Base-by-base conservation (phyloP, 2,797 vertebrate genomes). In the Gouania willdenowi region DNA sequence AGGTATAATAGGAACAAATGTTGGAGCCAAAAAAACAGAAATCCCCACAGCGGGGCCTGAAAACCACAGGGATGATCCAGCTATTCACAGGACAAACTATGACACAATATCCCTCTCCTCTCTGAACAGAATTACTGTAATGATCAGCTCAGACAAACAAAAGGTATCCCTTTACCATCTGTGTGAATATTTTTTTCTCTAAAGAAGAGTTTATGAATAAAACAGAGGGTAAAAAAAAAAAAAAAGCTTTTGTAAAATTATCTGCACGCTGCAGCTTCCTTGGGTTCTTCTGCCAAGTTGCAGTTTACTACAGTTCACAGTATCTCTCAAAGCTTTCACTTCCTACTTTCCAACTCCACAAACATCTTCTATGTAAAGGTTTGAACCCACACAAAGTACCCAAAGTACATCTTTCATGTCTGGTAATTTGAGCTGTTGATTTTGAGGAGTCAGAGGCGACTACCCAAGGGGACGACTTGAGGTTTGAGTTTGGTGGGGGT, bases 361-460 rank as follows among this genome's bases (percentile, higher is more conserved):
- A 15, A 22, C 36, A 19, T 24, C 24, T 8, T 44, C 36, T 10
- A 9, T 13, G 11, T 29, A 18, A 8, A 8, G 5, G 16, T 22
- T 35, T 42, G 36, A 8, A 23, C 10, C 13, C 16, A 2, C 26
- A 53, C 23, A 43, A 49, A 12, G 2, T 15, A 15, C 6, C 13
- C 27, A 2, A 48, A 31, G 57, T 38, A 44, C 17, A n/a, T n/a
- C n/a, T n/a, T n/a, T n/a, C n/a, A n/a, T n/a, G 0, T 42, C 11
- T 0, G 13, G 65, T 67, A 30, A 68, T 57, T 37, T 40, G 37
- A 67, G 41, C 58, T 21, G 60, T 29, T 36, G 30, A 46, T 68
- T 74, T 68, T 72, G 66, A 59, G 41, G 47, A 50, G 58, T 41
- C 33, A n/a, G 15, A 64, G 23, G 9, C 40, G 37, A 2, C 14